Evolutionary conservation across 2,888 invertebrate species (phyloP).

Genomic region (Melanophora roralis): DNA sequence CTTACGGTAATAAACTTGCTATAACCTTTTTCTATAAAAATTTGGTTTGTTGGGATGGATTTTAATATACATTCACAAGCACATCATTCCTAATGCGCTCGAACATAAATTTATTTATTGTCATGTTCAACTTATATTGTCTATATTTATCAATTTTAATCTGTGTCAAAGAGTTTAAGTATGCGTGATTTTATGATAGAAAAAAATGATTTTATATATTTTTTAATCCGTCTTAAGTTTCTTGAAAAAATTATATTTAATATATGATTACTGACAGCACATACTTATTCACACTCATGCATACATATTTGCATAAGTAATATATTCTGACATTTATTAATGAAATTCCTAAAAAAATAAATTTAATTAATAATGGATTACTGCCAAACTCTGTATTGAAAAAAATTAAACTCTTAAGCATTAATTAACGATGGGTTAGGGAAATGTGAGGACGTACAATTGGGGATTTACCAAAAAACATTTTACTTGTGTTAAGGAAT

Average conservation of each 20-base stretch:
- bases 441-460: no score
- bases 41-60: no score
- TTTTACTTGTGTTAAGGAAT: no score
- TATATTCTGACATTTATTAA: not conserved
- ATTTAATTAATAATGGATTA: conserved; percentile 6
- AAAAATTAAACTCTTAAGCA: no score
- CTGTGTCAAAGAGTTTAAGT: not conserved
- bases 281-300: not conserved
- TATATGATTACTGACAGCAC: not conserved
- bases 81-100: not conserved
- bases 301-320: no score
- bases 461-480: no score
- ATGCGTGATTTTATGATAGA: not conserved
- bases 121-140: not conserved
- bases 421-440: no score
- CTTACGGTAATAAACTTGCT: no score
- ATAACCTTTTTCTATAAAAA: no score
- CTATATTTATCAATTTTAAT: not conserved
- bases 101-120: not conserved
- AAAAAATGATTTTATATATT: not conserved
- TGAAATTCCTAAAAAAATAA: not conserved
- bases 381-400: not conserved
- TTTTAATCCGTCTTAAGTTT: not conserved
- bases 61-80: no score
- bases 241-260: not conserved